Evolutionary conservation across 2,888 invertebrate species (phyloP).

Genomic region (Azorinus chamasolen): DNA sequence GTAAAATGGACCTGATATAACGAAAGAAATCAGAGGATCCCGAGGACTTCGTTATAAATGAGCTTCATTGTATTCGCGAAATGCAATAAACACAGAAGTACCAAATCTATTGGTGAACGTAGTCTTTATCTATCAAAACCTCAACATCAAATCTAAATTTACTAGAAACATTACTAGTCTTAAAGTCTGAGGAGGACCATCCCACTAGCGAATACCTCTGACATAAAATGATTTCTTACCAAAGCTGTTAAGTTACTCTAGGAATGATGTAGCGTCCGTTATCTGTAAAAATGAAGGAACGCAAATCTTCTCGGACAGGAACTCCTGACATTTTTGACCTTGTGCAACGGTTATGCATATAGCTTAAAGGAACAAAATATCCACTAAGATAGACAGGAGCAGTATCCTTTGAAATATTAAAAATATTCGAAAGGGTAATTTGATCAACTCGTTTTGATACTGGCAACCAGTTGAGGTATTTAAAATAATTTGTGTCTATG

Average conservation of each 20-base stretch:
- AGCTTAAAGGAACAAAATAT: neutral
- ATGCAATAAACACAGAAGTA: too few relatives aligned
- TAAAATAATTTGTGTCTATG: conserved; percentile 1
- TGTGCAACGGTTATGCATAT: neutral
- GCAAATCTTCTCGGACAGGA: neutral
- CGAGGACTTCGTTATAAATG: too few relatives aligned
- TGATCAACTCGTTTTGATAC: conserved; percentile 13
- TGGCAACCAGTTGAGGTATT: conserved; percentile 1
- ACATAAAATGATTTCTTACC: neutral
- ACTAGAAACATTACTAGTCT: neutral
- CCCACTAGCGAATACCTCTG: neutral
- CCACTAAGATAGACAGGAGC: neutral
- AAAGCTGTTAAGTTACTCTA: neutral
- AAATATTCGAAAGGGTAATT: neutral
- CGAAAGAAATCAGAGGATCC: too few relatives aligned
- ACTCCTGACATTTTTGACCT: neutral
- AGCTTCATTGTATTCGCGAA: too few relatives aligned
- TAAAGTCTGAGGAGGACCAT: neutral
- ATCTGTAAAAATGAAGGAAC: neutral
- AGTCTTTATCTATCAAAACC: too few relatives aligned
- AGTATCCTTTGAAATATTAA: conserved; percentile 2
- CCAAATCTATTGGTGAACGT: too few relatives aligned
- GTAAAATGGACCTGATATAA: too few relatives aligned
- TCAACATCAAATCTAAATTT: too few relatives aligned
- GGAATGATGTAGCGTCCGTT: too few relatives aligned